phyloP scores from a whole-genome alignment of 2,113 vertebrate genomes.

The Acanthisitta chloris region DNA sequence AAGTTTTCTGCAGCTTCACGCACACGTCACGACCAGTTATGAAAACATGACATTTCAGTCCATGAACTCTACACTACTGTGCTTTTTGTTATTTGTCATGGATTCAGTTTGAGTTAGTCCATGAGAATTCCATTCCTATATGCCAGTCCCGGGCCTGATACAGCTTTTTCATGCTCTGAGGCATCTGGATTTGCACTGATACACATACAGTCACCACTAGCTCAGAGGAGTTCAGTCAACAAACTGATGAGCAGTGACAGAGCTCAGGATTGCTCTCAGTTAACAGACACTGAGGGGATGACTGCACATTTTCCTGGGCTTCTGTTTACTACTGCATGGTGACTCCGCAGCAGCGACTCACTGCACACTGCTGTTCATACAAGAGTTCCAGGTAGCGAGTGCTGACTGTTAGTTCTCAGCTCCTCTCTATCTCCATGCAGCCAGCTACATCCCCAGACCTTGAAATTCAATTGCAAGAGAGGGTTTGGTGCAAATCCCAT shows the following conservation, averaged over 20 bases:
- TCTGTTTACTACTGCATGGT: background rate
- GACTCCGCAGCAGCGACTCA: background rate
- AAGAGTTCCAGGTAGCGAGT: background rate
- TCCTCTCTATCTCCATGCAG: background rate
- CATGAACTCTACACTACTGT: background rate
- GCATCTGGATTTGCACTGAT: background rate
- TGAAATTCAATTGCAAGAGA: background rate
- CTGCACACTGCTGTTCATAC: background rate
- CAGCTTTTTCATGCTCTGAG: background rate
- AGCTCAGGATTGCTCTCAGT: background rate
- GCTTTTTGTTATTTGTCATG: background rate
- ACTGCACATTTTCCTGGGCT: background rate
- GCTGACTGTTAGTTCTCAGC: background rate
- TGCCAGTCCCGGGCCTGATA: accelerated
- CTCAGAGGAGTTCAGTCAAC: background rate
- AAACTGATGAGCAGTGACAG: background rate
- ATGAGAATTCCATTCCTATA: background rate
- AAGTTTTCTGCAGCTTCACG: background rate
- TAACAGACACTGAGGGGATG: background rate
- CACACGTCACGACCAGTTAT: background rate
- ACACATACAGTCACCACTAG: background rate
- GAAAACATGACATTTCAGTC: background rate
- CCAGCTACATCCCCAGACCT: background rate
- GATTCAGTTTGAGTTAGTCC: background rate
- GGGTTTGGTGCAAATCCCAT: background rate